phyloP scores from a whole-genome alignment of 2,888 invertebrate species.

The Euplagia quadripunctaria region DNA sequence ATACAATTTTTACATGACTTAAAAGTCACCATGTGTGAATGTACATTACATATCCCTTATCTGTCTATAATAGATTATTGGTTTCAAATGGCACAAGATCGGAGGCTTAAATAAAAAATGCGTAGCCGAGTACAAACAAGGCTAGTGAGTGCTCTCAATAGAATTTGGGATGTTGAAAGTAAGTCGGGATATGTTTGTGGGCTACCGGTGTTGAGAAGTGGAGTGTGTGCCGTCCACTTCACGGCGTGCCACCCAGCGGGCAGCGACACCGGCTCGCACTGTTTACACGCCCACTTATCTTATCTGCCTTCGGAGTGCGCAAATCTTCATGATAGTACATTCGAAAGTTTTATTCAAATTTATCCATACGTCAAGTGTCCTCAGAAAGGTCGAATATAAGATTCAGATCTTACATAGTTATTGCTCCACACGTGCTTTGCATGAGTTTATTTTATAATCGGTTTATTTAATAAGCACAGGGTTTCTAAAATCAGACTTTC shows the following conservation, averaged over 20 bases:
- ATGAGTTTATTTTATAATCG: neutral
- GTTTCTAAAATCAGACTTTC: too few relatives aligned
- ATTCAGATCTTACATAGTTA: neutral
- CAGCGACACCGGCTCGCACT: constrained; percentile 46
- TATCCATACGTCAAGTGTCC: neutral
- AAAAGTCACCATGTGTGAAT: neutral
- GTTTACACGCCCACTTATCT: constrained; percentile 59
- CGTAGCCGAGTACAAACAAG: constrained; percentile 34
- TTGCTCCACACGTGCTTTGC: neutral
- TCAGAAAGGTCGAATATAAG: neutral
- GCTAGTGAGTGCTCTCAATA: constrained; percentile 62
- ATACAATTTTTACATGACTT: neutral
- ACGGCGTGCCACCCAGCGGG: constrained; percentile 77
- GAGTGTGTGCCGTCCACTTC: constrained; percentile 82
- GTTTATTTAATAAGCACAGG: too few relatives aligned
- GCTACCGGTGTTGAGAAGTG: constrained; percentile 80
- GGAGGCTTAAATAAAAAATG: constrained; percentile 10
- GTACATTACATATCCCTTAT: neutral
- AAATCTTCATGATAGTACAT: constrained; percentile 53
- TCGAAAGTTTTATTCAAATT: constrained; percentile 5
- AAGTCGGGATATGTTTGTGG: constrained; percentile 77
- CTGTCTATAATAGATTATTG: neutral
- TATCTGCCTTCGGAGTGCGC: constrained; percentile 61
- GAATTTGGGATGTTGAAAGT: constrained; percentile 75
- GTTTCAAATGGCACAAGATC: neutral